Evolutionary conservation across 1,140 invertebrate genomes (phyloP).

Genomic region (Aphidius ervi): DNA sequence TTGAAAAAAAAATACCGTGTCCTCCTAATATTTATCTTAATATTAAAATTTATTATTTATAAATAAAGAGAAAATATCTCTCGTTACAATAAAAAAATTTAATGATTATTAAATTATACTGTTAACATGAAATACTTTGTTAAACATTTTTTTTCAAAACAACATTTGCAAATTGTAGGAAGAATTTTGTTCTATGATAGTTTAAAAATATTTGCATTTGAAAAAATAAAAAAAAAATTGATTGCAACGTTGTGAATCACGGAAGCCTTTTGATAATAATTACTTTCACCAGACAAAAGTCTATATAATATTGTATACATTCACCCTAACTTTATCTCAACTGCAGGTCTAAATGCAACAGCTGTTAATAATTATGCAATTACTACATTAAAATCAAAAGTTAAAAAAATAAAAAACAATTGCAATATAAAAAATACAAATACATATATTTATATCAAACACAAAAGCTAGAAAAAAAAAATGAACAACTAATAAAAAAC

Average conservation of each 20-base stretch:
- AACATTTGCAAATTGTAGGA: too few relatives aligned
- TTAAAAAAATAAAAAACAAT: not conserved
- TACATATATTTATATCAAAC: too few relatives aligned
- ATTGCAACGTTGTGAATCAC: conserved; percentile 17
- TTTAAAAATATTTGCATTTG: too few relatives aligned
- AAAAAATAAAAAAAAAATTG: not conserved
- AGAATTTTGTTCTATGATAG: too few relatives aligned
- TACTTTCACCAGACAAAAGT: conserved; percentile 18
- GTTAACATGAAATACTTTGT: too few relatives aligned
- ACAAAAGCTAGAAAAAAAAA: not conserved
- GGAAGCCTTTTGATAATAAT: conserved; percentile 16
- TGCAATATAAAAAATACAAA: not conserved
- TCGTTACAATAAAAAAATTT: too few relatives aligned
- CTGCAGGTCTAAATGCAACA: conserved; percentile 13
- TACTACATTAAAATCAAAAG: conserved; percentile 3
- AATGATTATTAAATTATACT: too few relatives aligned
- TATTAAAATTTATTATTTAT: too few relatives aligned
- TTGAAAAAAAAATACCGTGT: too few relatives aligned
- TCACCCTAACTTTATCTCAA: conserved; percentile 4
- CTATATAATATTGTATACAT: not conserved
- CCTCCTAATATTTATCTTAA: too few relatives aligned
- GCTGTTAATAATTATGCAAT: conserved; percentile 20
- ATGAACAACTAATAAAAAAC: not conserved
- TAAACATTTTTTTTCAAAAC: too few relatives aligned
- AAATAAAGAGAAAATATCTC: too few relatives aligned